A percentile compares a stretch with the other conserved stretches of the same genome.
These are phyloP conservation scores for Sarcophaga rosellei DNA, from an alignment of 2,888 invertebrate genomes.

Conservation along the genomic window DNA sequence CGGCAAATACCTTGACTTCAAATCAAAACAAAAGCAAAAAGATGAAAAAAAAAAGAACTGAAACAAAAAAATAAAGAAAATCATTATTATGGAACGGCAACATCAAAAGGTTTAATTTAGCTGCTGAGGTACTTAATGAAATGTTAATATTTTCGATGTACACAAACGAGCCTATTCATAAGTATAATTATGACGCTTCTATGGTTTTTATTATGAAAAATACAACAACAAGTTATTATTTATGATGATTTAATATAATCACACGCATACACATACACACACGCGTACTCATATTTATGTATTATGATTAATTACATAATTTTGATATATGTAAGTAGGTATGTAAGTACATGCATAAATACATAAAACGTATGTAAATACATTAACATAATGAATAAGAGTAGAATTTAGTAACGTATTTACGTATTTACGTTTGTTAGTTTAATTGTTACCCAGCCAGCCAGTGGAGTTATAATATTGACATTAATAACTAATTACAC, in stretches of 20 bases:
- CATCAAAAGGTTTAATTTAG: not conserved
- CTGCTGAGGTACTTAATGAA: not conserved
- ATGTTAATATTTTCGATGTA: not conserved
- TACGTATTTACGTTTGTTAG: no score
- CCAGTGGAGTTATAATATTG: constrained; percentile 41
- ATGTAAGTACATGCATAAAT: not conserved
- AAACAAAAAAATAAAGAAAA: not conserved
- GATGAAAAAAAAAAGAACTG: no score
- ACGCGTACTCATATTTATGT: not conserved
- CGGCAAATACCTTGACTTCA: not conserved
- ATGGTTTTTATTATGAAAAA: constrained; percentile 2
- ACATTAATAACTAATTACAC: constrained; percentile 62
- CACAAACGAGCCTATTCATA: not conserved
- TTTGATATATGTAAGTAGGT: not conserved
- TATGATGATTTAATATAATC: not conserved
- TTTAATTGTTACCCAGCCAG: no score
- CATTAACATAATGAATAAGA: not conserved
- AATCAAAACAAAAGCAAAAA: not conserved
- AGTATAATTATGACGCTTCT: not conserved
- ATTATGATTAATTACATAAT: constrained; percentile 59
- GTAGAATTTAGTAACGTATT: not conserved
- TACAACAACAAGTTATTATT: not conserved
- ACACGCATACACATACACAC: not conserved
- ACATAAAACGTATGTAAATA: not conserved
- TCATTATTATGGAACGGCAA: not conserved